phyloP scores from a whole-genome alignment of 2,888 invertebrate genomes.

The Neoascia interrupta region DNA sequence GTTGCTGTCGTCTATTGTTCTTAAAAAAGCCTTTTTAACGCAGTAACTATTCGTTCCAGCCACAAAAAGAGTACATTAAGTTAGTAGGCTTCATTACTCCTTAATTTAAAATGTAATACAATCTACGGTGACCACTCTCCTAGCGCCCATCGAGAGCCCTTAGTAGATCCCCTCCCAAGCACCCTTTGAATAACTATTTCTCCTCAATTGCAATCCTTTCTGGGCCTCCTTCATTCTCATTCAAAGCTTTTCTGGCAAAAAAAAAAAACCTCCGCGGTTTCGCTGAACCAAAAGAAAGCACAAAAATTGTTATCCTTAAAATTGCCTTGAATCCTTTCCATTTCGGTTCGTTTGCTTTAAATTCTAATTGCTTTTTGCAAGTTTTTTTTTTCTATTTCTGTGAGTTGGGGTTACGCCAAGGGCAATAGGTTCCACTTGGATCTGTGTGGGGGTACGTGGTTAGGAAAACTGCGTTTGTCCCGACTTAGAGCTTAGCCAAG shows the following conservation, averaged over 20 bases:
- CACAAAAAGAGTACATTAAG: neutral
- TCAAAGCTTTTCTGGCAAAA: neutral
- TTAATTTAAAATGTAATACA: conserved; percentile 1
- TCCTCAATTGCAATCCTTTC: conserved; percentile 48
- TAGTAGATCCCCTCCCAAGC: conserved; percentile 40
- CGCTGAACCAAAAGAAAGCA: conserved; percentile 8
- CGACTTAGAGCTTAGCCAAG: conserved; percentile 28
- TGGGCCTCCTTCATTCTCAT: neutral
- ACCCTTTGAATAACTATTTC: conserved; percentile 45
- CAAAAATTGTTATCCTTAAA: conserved; percentile 27
- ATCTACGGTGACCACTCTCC: conserved; percentile 22
- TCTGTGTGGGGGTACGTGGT: conserved; percentile 17
- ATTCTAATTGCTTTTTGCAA: conserved; percentile 52
- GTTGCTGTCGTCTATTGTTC: too few species aligned
- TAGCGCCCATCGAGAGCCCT: conserved; percentile 26
- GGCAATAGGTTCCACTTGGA: neutral
- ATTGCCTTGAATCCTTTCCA: conserved; percentile 57
- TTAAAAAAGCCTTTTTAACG: too few species aligned
- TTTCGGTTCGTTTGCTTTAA: conserved; percentile 54
- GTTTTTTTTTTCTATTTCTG: conserved; percentile 3
- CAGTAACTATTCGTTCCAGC: too few species aligned
- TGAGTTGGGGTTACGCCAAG: neutral
- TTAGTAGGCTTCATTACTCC: neutral
- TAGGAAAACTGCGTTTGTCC: conserved; percentile 27
- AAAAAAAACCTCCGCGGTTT: conserved; percentile 18